A percentile compares a stretch with the other conserved stretches of the same genome.
These are phyloP conservation scores for Parapsyche elsis DNA, from an alignment of 1,140 invertebrate species.

Conservation along the genomic window DNA sequence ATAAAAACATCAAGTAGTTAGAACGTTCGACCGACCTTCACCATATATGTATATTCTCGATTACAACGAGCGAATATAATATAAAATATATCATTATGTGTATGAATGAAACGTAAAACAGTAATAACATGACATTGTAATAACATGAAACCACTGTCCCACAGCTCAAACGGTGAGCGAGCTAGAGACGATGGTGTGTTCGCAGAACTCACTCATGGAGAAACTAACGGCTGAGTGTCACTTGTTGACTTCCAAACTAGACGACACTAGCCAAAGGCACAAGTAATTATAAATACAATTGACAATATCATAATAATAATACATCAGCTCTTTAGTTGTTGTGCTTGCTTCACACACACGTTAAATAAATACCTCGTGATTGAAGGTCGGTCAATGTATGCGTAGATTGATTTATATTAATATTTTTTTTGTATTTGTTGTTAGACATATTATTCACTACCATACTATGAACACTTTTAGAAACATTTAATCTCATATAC, in stretches of 20 bases:
- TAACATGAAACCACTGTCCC: slow-evolving; percentile 64
- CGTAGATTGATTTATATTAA: neutral
- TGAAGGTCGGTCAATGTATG: slow-evolving; percentile 36
- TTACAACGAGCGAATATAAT: neutral
- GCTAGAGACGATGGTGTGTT: slow-evolving; percentile 85
- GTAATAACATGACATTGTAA: slow-evolving; percentile 60
- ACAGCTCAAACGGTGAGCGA: slow-evolving; percentile 84
- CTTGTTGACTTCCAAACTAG: slow-evolving; percentile 84
- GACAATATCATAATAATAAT: slow-evolving; percentile 13
- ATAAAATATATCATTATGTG: neutral
- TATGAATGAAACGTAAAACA: slow-evolving; percentile 58
- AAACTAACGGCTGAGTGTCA: slow-evolving; percentile 87
- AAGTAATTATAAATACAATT: slow-evolving; percentile 75
- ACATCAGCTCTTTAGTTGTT: slow-evolving; percentile 13
- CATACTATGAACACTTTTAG: neutral
- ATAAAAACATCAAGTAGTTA: too few relatives aligned
- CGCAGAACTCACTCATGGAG: slow-evolving; percentile 88
- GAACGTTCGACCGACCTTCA: slow-evolving; percentile 25
- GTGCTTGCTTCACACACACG: neutral
- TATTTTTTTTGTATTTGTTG: neutral
- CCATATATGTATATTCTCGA: slow-evolving; percentile 33
- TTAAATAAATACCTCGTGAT: neutral
- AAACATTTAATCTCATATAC: too few relatives aligned
- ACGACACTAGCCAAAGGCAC: slow-evolving; percentile 83
- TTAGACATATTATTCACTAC: neutral